A percentile compares a stretch with the other conserved stretches of the same genome.
phyloP scores from a whole-genome alignment of 2,888 invertebrate species.

The Cremastinae sp. region DNA sequence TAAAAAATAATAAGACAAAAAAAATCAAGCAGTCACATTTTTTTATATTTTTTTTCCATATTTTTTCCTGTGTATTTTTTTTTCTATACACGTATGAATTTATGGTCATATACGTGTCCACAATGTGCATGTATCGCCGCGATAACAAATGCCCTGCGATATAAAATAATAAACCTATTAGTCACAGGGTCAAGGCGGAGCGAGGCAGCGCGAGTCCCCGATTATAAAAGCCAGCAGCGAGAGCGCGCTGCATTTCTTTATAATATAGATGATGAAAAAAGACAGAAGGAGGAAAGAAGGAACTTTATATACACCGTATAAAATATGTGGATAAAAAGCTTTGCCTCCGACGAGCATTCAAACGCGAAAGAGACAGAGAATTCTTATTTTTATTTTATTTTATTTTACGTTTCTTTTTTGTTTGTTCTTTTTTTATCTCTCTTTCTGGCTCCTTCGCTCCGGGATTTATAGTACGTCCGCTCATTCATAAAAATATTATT shows the following conservation, averaged over 20 bases:
- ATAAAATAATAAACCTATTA: conserved; percentile 80
- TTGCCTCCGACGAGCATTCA: conserved; percentile 7
- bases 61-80: conserved; percentile 4
- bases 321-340: conserved; percentile 1
- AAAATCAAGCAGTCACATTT: conserved; percentile 30
- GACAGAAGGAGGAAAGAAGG: conserved; percentile 40
- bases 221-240: conserved; percentile 49
- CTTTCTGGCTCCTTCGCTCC: conserved; percentile 25
- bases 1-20: conserved; percentile 3
- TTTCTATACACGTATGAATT: conserved; percentile 32
- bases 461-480: conserved; percentile 77
- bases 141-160: conserved; percentile 76
- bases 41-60: conserved; percentile 38
- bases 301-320: conserved; percentile 22
- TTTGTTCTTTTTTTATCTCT: not conserved
- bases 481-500: conserved; percentile 80
- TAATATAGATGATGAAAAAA: conserved; percentile 44
- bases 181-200: conserved; percentile 70
- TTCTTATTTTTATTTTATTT: conserved; percentile 14
- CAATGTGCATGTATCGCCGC: conserved; percentile 24
- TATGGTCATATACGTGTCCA: not conserved
- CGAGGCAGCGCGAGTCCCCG: conserved; percentile 48
- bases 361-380: conserved; percentile 26
- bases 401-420: conserved; percentile 16
- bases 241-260: conserved; percentile 40